Percentiles rank a stretch among this genome's conserved stretches.
phyloP scores from a whole-genome alignment of 2,797 vertebrate genomes.

The Catamblyrhynchus diadema region DNA sequence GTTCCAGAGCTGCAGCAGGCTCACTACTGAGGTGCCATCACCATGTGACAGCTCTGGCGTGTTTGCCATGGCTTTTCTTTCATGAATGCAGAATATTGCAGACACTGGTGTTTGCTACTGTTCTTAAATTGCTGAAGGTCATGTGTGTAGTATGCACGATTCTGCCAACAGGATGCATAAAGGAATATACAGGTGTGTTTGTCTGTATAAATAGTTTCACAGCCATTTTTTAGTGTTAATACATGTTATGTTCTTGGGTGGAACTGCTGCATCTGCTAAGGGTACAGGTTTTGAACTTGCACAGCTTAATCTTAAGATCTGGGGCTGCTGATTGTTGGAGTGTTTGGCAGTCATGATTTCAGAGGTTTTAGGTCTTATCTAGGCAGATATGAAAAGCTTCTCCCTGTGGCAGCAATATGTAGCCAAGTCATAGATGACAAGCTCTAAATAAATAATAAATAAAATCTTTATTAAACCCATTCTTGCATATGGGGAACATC shows the following conservation, averaged over 20 bases:
- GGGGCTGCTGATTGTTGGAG: not conserved
- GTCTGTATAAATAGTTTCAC: not conserved
- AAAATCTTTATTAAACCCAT: slow-evolving; percentile 38
- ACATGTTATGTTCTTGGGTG: not conserved
- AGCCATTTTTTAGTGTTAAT: not conserved
- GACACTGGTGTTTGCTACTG: not conserved
- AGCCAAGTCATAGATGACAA: not conserved
- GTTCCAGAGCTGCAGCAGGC: not conserved
- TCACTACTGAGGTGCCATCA: not conserved
- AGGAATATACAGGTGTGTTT: not conserved
- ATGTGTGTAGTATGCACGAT: not conserved
- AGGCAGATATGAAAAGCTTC: not conserved
- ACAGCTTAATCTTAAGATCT: not conserved
- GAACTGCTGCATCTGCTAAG: not conserved
- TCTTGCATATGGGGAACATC: slow-evolving; percentile 18
- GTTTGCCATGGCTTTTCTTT: not conserved
- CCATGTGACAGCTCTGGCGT: rapidly evolving
- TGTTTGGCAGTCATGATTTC: not conserved
- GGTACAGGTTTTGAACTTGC: not conserved
- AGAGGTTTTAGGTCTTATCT: not conserved
- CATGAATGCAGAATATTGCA: not conserved
- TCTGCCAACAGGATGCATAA: not conserved
- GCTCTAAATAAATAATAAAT: slow-evolving; percentile 36
- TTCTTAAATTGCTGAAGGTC: not conserved
- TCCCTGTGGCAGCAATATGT: not conserved